Percentiles rank a stretch among this genome's conserved stretches.
Evolutionary conservation across 2,113 vertebrate genomes (phyloP).

Genomic region (Daphoenositta chrysoptera): DNA sequence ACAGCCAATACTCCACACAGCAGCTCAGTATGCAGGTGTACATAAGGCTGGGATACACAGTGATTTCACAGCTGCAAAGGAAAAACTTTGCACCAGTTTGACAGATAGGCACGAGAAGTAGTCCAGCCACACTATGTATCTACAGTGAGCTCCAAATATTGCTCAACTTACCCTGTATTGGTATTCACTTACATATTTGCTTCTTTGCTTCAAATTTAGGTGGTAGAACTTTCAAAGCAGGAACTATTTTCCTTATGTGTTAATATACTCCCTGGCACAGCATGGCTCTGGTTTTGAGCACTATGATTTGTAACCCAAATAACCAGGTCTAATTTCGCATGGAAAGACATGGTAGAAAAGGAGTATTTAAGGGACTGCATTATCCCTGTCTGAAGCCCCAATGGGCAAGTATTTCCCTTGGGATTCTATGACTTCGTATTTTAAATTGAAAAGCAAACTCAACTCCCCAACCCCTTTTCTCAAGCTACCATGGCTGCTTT

Average conservation of each 20-base stretch:
- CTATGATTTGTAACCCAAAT: background rate
- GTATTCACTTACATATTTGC: background rate
- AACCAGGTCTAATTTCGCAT: background rate
- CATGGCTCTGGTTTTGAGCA: background rate
- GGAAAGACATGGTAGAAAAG: background rate
- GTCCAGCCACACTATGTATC: background rate
- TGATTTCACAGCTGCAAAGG: background rate
- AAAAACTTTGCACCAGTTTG: background rate
- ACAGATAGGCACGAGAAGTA: background rate
- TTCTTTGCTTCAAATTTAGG: background rate
- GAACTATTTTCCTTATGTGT: background rate
- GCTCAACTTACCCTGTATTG: background rate
- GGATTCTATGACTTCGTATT: background rate
- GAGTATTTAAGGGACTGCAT: background rate
- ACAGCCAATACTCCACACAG: background rate
- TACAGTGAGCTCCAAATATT: background rate
- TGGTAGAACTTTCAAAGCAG: background rate
- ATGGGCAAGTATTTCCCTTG: background rate
- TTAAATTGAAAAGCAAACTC: background rate
- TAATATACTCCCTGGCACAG: background rate
- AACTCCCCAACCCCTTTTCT: background rate
- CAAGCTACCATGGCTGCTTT: background rate
- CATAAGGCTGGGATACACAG: background rate
- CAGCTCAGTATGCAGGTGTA: background rate
- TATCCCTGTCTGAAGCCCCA: background rate